Conservation (phyloP, 2,797 vertebrate species). For the Eutrigla gurnardus region DNA sequence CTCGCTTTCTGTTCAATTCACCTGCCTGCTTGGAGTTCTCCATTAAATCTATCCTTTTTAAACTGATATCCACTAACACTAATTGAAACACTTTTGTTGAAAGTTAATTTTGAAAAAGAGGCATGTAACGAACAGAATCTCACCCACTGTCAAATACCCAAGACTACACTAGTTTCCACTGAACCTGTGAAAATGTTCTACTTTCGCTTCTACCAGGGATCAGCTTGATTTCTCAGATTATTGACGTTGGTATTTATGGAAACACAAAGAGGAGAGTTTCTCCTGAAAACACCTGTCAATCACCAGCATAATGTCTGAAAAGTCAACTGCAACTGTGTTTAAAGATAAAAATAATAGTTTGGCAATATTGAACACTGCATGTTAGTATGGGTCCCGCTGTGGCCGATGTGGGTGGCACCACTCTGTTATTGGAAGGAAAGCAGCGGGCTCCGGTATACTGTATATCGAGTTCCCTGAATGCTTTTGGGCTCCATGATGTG, state of each 20-base stretch:
- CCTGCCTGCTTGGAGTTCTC: no score
- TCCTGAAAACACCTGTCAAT: no score
- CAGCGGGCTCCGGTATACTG: neutral
- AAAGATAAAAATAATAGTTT: constrained; percentile 9
- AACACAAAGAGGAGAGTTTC: neutral
- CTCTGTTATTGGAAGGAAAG: constrained; percentile 20
- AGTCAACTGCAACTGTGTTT: neutral
- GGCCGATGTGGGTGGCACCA: neutral
- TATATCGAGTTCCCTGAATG: neutral
- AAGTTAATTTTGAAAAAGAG: no score
- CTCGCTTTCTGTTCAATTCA: no score
- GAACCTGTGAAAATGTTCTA: no score
- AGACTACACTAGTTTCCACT: no score
- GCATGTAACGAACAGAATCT: no score
- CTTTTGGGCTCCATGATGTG: neutral
- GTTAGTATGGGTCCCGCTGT: constrained; percentile 25
- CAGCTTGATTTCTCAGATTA: neutral
- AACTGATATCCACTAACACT: no score
- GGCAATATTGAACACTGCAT: neutral
- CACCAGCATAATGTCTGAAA: neutral
- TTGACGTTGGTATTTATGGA: neutral
- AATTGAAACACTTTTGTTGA: no score
- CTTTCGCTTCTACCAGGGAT: no score
- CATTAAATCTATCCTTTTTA: no score
- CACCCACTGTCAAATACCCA: no score